Evolutionary conservation across 2,113 vertebrate species (phyloP).

Genomic region (Dromaius novaehollandiae): DNA sequence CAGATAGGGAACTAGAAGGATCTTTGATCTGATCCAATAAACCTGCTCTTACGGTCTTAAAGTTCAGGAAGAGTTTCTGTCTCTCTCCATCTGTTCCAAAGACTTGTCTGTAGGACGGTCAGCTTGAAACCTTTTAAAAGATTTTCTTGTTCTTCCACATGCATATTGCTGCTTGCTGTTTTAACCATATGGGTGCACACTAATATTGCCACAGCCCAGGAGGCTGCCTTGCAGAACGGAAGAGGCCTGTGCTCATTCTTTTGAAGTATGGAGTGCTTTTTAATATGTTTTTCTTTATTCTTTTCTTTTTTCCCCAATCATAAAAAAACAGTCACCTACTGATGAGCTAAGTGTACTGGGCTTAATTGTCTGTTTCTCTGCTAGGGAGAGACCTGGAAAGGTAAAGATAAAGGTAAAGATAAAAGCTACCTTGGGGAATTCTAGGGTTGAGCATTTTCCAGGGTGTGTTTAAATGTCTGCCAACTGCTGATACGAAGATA

Average conservation of each 20-base stretch:
- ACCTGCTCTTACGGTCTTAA: background rate
- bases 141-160: background rate
- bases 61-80: background rate
- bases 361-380: background rate
- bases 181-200: background rate
- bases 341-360: background rate
- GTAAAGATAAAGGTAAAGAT: conserved; percentile 34
- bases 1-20: background rate
- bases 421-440: background rate
- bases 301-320: background rate
- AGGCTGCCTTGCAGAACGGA: background rate
- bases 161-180: background rate
- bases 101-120: background rate
- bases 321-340: background rate
- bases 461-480: background rate
- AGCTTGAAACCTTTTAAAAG: background rate
- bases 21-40: background rate
- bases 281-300: background rate
- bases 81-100: background rate
- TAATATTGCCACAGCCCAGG: background rate
- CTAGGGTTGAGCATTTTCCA: background rate
- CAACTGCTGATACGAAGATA: conserved; percentile 42
- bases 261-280: background rate
- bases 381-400: background rate
- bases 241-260: background rate